These are phyloP conservation scores for Rapana venosa DNA, from an alignment of 2,888 invertebrate species.

Conservation along the genomic window DNA sequence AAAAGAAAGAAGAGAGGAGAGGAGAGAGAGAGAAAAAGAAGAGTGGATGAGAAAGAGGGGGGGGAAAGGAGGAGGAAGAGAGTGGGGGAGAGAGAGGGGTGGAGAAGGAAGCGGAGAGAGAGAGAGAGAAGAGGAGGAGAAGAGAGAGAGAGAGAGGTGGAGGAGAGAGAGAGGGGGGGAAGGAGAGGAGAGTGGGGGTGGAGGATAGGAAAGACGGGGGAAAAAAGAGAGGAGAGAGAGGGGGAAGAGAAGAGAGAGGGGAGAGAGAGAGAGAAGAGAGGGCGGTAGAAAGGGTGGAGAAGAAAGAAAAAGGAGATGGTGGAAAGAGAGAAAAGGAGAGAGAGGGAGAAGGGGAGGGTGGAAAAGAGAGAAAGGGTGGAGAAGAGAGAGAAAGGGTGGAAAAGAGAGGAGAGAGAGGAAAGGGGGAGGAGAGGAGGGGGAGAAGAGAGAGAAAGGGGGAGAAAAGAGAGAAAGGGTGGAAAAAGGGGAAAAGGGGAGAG, in stretches of 20 bases:
- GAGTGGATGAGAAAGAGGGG: too few relatives aligned
- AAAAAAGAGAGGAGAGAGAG: background rate
- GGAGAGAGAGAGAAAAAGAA: too few relatives aligned
- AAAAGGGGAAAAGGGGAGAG: background rate
- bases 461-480: background rate
- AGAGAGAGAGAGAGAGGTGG: background rate
- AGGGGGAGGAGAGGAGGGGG: background rate
- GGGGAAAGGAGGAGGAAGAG: too few relatives aligned
- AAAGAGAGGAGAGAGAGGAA: background rate
- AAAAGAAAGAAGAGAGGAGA: too few relatives aligned
- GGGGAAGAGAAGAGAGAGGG: background rate
- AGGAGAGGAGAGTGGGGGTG: too few relatives aligned
- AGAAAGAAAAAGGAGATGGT: background rate
- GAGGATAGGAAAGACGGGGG: background rate
- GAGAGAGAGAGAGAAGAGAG: background rate
- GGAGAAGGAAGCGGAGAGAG: too few relatives aligned
- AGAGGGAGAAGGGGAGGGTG: too few relatives aligned
- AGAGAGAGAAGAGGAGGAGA: too few relatives aligned
- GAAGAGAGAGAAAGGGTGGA: background rate
- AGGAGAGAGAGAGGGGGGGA: background rate
- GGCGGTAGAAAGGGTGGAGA: too few relatives aligned
- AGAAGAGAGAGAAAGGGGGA: background rate
- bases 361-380: background rate
- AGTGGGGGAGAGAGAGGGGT: too few relatives aligned
- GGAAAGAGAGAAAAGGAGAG: background rate